A percentile compares a stretch with the other conserved stretches of the same genome.
Evolutionary conservation across 1,140 invertebrate species (phyloP).

Genomic region (Drosophila nikananu): DNA sequence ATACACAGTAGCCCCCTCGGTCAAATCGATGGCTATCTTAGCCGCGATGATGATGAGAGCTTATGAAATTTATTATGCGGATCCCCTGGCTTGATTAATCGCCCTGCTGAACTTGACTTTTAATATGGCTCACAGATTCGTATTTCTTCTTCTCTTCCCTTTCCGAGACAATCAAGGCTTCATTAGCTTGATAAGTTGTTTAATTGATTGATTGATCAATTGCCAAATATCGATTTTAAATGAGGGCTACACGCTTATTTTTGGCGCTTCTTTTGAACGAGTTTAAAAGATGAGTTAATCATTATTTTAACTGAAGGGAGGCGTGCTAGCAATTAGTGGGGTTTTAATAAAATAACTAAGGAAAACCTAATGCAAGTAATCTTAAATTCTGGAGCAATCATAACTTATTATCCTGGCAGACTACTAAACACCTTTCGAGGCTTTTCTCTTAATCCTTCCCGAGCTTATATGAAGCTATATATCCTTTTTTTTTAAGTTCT

Average conservation of each 20-base stretch:
- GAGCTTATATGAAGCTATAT: neutral
- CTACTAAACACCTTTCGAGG: too few relatives aligned
- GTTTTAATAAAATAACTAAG: neutral
- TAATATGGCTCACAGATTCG: slow-evolving; percentile 27
- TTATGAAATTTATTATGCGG: slow-evolving; percentile 40
- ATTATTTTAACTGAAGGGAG: neutral
- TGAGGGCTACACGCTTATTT: slow-evolving; percentile 17
- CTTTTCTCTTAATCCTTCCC: slow-evolving; percentile 6
- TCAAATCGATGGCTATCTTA: slow-evolving; percentile 25
- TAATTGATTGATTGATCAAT: slow-evolving; percentile 44
- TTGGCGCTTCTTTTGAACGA: slow-evolving; percentile 16
- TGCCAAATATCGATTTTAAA: slow-evolving; percentile 27
- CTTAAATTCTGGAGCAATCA: too few relatives aligned
- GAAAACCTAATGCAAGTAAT: neutral
- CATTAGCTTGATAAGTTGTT: slow-evolving; percentile 55
- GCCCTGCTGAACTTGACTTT: slow-evolving; percentile 64
- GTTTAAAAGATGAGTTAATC: slow-evolving; percentile 12
- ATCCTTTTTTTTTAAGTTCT: neutral
- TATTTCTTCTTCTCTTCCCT: slow-evolving; percentile 16
- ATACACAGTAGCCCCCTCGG: slow-evolving; percentile 25
- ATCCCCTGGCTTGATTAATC: slow-evolving; percentile 58
- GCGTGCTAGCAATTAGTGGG: neutral
- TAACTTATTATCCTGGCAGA: neutral
- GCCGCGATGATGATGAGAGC: slow-evolving; percentile 33
- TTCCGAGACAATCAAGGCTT: slow-evolving; percentile 37